phyloP scores from a whole-genome alignment of 2,888 invertebrate genomes.

The Trimorus sp. region DNA sequence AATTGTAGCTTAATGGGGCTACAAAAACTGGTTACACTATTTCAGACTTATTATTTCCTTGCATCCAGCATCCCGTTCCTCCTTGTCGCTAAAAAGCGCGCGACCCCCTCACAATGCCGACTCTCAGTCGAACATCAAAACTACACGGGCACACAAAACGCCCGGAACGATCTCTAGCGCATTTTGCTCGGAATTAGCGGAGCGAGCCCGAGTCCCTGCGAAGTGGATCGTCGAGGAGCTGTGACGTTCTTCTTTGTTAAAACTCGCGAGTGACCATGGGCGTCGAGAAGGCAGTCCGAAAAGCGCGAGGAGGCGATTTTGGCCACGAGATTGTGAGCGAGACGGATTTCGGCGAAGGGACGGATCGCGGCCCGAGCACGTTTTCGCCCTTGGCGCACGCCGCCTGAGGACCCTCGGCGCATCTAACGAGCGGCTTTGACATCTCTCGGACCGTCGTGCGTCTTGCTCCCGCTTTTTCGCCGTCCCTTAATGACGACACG shows the following conservation, averaged over 20 bases:
- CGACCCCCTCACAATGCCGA: too few relatives aligned
- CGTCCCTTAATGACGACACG: conserved; percentile 77
- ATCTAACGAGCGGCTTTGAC: conserved; percentile 82
- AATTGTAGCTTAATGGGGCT: too few relatives aligned
- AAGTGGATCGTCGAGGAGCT: conserved; percentile 55
- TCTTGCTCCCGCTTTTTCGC: conserved; percentile 65
- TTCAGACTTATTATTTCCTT: too few relatives aligned
- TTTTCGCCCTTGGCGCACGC: conserved; percentile 81
- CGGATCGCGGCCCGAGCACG: conserved; percentile 80
- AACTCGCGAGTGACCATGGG: conserved; percentile 74
- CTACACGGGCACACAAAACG: conserved; percentile 19
- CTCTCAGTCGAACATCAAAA: background rate
- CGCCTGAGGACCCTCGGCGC: conserved; percentile 79
- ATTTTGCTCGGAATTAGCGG: conserved; percentile 37
- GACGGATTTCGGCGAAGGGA: conserved; percentile 72
- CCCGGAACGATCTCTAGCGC: conserved; percentile 26
- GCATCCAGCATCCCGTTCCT: too few relatives aligned
- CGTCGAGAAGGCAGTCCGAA: conserved; percentile 70
- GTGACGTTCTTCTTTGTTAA: conserved; percentile 65
- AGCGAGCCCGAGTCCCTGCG: conserved; percentile 38
- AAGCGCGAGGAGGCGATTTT: conserved; percentile 56
- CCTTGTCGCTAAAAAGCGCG: too few relatives aligned
- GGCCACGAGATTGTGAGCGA: conserved; percentile 66
- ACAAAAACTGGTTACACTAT: too few relatives aligned
- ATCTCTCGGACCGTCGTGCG: conserved; percentile 72